Evolutionary conservation across 1,140 invertebrate species (phyloP).

Genomic region (Pinna nobilis): DNA sequence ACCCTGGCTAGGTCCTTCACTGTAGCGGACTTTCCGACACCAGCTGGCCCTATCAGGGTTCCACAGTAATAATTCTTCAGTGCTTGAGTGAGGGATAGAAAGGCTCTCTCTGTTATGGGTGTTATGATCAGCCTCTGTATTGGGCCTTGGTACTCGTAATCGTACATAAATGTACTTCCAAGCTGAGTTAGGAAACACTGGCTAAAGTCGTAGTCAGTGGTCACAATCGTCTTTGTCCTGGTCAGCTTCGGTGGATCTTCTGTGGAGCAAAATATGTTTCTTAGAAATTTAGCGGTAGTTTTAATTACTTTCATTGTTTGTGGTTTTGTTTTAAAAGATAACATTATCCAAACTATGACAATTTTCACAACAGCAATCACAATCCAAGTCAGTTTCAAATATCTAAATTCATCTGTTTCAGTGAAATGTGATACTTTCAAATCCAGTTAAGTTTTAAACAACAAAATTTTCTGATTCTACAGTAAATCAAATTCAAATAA

Average conservation of each 20-base stretch:
- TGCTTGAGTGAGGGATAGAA: constrained; percentile 67
- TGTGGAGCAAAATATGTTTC: constrained; percentile 6
- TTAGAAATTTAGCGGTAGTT: too few species aligned
- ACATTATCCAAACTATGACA: too few species aligned
- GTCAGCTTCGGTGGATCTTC: constrained; percentile 51
- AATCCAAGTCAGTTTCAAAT: too few species aligned
- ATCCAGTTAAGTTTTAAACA: too few species aligned
- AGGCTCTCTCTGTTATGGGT: constrained; percentile 68
- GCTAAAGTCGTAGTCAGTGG: constrained; percentile 68
- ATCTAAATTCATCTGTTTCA: too few species aligned
- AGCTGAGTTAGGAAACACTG: constrained; percentile 67
- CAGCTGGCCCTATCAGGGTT: constrained; percentile 65
- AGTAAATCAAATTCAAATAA: too few species aligned
- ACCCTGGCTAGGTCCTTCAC: constrained; percentile 69
- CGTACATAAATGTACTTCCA: constrained; percentile 64
- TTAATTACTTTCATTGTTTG: too few species aligned
- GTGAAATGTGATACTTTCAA: too few species aligned
- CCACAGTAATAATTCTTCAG: constrained; percentile 69
- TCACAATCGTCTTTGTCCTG: constrained; percentile 64
- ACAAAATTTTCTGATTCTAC: too few species aligned
- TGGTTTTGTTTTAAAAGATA: too few species aligned
- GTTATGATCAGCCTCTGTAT: constrained; percentile 59
- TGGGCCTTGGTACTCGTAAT: constrained; percentile 71
- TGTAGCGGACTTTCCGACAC: constrained; percentile 72
- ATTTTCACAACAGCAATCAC: too few species aligned